Conservation (phyloP, 2,888 invertebrate genomes). For the Galerucella pusilla region DNA sequence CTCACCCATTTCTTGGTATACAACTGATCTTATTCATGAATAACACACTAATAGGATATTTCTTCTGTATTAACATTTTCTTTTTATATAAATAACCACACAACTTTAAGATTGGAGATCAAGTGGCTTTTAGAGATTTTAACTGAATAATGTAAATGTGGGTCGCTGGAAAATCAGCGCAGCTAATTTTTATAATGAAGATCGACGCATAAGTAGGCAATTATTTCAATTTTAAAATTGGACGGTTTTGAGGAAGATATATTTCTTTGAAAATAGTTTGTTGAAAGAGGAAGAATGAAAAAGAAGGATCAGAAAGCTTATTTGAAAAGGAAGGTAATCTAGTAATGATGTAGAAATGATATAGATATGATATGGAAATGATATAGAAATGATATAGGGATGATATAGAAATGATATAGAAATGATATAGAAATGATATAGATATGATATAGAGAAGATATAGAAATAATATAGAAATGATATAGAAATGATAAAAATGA, state of each 20-base stretch:
- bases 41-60: neutral
- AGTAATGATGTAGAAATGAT: no score
- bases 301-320: neutral
- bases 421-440: no score
- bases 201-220: slow-evolving; percentile 10
- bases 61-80: slow-evolving; percentile 5
- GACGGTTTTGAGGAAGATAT: neutral
- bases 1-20: slow-evolving; percentile 17
- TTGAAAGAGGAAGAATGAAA: neutral
- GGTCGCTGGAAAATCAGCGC: slow-evolving; percentile 9
- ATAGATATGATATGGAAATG: no score
- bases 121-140: neutral
- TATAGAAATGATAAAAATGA: no score
- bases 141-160: slow-evolving; percentile 22
- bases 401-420: no score
- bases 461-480: no score
- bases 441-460: no score
- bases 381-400: no score
- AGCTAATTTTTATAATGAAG: slow-evolving; percentile 23
- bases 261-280: neutral
- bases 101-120: neutral
- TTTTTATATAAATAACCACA: neutral
- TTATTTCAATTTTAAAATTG: neutral
- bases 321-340: no score
- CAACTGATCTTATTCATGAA: neutral